Percentiles rank a stretch among this genome's conserved stretches.
Evolutionary conservation across 2,888 invertebrate species (phyloP).

Genomic region (Oxytorus armatus): DNA sequence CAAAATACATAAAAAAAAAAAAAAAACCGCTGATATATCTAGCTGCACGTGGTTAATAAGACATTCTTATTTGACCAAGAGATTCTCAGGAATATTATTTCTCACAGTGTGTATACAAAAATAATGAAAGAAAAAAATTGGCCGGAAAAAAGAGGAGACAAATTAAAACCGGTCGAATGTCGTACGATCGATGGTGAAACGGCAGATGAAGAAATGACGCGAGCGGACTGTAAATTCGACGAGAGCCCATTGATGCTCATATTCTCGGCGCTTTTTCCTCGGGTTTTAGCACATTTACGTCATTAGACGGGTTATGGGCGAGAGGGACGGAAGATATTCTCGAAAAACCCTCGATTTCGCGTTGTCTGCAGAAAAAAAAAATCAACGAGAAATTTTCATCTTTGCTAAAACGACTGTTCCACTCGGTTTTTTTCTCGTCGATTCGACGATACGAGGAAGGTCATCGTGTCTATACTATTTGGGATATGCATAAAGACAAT

Average conservation of each 20-base stretch:
- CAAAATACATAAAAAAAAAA: too few species aligned
- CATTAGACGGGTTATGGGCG: too few species aligned
- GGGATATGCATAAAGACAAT: too few species aligned
- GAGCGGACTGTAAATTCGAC: background rate
- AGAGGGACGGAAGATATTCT: background rate
- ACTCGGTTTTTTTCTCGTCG: too few species aligned
- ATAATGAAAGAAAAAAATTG: background rate
- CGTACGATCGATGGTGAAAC: background rate
- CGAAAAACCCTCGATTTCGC: background rate
- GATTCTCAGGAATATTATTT: background rate
- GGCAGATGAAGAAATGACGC: background rate
- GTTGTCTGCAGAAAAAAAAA: background rate
- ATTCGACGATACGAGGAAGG: too few species aligned
- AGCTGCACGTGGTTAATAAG: background rate
- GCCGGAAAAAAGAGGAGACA: background rate
- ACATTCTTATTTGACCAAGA: conserved; percentile 1
- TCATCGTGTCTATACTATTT: too few species aligned
- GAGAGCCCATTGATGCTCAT: background rate
- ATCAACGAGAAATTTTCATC: too few species aligned
- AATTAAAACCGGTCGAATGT: background rate
- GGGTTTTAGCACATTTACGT: background rate
- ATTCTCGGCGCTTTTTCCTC: background rate
- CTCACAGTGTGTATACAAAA: background rate
- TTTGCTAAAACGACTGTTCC: too few species aligned
- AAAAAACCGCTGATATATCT: background rate